These are phyloP conservation scores for Empidonax alnorum DNA, from an alignment of 2,113 vertebrate genomes.

Conservation along the genomic window DNA sequence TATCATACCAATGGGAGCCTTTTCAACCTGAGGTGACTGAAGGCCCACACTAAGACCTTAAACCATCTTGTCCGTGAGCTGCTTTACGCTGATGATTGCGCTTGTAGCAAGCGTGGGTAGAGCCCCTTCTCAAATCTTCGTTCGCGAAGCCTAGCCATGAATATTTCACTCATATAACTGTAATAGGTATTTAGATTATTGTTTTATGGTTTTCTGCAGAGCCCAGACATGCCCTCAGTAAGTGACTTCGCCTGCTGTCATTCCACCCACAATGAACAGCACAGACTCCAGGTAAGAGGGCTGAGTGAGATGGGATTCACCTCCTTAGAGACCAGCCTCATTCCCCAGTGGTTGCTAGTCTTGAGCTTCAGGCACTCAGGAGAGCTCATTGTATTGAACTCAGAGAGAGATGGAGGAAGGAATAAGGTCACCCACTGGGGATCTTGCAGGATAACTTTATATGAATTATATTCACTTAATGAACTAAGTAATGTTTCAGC, in stretches of 20 bases:
- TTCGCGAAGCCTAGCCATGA: too few species aligned
- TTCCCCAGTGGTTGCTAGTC: accelerated
- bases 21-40: too few species aligned
- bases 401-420: neutral
- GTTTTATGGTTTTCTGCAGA: neutral
- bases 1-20: too few species aligned
- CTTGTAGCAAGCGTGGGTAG: too few species aligned
- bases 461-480: neutral
- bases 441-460: neutral
- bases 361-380: accelerated
- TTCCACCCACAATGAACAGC: neutral
- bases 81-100: too few species aligned
- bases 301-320: neutral
- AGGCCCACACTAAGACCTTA: too few species aligned
- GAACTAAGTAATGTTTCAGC: neutral
- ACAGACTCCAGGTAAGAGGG: neutral
- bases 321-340: neutral
- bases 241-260: neutral
- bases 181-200: neutral
- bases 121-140: too few species aligned
- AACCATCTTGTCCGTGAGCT: too few species aligned
- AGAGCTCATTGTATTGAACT: neutral
- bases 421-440: accelerated
- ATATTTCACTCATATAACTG: neutral
- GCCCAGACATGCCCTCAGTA: neutral